A percentile compares a stretch with the other conserved stretches of the same genome.
Conservation (phyloP, 1,140 invertebrate species). For the Zaprionus tsacasi region DNA sequence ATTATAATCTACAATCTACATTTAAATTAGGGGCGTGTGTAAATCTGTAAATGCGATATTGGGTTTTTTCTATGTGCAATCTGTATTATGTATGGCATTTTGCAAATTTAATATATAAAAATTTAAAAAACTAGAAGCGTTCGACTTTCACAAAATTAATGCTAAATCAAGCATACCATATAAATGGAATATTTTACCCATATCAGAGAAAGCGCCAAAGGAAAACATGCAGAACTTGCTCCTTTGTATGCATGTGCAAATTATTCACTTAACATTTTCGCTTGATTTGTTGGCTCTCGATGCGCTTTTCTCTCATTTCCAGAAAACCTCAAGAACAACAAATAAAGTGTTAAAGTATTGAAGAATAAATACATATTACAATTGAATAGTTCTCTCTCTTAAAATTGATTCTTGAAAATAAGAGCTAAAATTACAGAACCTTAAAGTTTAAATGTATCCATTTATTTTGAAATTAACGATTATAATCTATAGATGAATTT, state of each 20-base stretch:
- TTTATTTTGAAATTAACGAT: no score
- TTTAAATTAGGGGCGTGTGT: neutral
- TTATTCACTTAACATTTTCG: slow-evolving; percentile 36
- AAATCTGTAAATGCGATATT: neutral
- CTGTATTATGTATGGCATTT: neutral
- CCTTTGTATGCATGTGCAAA: slow-evolving; percentile 31
- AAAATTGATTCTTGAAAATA: no score
- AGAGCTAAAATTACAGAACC: no score
- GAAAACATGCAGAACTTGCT: neutral
- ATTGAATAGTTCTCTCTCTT: neutral
- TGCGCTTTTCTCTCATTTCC: neutral
- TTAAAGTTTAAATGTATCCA: no score
- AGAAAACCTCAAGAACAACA: neutral
- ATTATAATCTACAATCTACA: neutral
- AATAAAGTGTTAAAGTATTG: neutral
- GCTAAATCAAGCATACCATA: no score
- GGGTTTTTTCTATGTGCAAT: neutral
- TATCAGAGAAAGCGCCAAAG: neutral
- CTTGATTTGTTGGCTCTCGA: slow-evolving; percentile 33
- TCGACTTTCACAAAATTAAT: no score
- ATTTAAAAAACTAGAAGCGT: no score
- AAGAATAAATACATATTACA: neutral
- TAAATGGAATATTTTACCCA: no score
- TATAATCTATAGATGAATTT: no score
- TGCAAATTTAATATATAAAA: no score